phyloP scores from a whole-genome alignment of 23 tunicate genomes.

The Phallusia fumigata region DNA sequence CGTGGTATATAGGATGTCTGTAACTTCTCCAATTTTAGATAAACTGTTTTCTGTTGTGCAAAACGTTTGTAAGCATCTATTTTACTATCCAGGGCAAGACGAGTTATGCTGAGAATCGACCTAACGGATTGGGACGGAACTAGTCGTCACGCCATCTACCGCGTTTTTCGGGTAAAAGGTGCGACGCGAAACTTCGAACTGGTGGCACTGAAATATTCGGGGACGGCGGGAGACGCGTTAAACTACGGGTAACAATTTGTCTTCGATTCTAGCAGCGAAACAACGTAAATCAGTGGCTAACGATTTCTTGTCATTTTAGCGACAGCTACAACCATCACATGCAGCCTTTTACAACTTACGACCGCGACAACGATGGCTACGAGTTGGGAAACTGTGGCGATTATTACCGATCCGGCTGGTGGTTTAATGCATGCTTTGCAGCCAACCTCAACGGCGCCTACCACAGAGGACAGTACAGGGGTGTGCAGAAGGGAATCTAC shows the following conservation, averaged over 20 bases:
- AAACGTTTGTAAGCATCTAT: neutral
- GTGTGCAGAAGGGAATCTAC: conserved; percentile 74
- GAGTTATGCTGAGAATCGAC: conserved; percentile 56
- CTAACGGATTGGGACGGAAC: conserved; percentile 64
- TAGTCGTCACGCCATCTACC: conserved; percentile 51
- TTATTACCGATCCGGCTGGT: conserved; percentile 81
- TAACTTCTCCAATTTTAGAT: neutral
- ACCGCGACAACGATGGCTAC: conserved; percentile 48
- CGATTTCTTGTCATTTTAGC: neutral
- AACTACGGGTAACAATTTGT: conserved; percentile 41
- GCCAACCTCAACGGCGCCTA: conserved; percentile 84
- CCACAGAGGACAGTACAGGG: conserved; percentile 58
- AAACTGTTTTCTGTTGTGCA: neutral
- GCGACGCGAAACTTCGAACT: conserved; percentile 49
- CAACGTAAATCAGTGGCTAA: too few species aligned
- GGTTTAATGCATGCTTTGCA: conserved; percentile 88
- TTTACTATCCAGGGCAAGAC: conserved; percentile 13
- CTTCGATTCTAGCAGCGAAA: neutral
- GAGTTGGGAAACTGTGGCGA: conserved; percentile 68
- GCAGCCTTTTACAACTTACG: conserved; percentile 32
- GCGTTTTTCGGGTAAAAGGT: conserved; percentile 28
- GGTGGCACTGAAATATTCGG: conserved; percentile 39
- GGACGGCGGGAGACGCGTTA: conserved; percentile 76
- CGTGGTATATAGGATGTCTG: neutral
- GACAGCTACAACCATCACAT: conserved; percentile 43